A percentile compares a stretch with the other conserved stretches of the same genome.
Evolutionary conservation across 2,797 vertebrate genomes (phyloP).

Genomic region (Nannoperca australis): DNA sequence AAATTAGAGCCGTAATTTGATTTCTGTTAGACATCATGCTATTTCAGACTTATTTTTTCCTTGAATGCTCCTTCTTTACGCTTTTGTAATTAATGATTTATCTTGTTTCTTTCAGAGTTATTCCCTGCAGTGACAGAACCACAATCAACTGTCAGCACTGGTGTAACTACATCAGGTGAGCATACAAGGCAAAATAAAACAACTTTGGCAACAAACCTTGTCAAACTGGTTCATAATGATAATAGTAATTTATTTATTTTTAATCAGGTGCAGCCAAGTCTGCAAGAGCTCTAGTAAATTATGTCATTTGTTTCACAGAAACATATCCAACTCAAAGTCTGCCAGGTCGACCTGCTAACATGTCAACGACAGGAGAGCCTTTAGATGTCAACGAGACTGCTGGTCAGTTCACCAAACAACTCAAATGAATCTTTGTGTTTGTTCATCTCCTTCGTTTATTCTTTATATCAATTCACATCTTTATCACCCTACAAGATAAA

Average conservation of each 20-base stretch:
- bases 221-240: background rate
- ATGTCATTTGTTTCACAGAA: slow-evolving; percentile 35
- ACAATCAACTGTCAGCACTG: slow-evolving; percentile 14
- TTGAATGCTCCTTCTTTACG: background rate
- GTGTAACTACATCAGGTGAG: slow-evolving; percentile 48
- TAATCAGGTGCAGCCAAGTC: background rate
- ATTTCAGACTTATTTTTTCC: background rate
- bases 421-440: background rate
- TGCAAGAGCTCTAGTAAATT: background rate
- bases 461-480: background rate
- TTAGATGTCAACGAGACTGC: slow-evolving; percentile 45
- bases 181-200: background rate
- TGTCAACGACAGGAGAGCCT: slow-evolving; percentile 52
- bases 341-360: slow-evolving; percentile 2
- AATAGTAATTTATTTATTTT: rapidly evolving
- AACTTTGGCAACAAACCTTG: background rate
- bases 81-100: background rate
- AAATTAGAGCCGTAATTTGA: slow-evolving; percentile 3
- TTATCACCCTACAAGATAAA: background rate
- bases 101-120: slow-evolving; percentile 44
- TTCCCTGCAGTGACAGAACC: slow-evolving; percentile 20
- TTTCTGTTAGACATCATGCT: background rate
- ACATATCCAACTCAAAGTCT: slow-evolving; percentile 22
- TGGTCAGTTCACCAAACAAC: slow-evolving; percentile 44
- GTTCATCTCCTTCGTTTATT: background rate